Evolutionary conservation across 2,113 vertebrate species (phyloP).

Genomic region (Myotis lucifugus): DNA sequence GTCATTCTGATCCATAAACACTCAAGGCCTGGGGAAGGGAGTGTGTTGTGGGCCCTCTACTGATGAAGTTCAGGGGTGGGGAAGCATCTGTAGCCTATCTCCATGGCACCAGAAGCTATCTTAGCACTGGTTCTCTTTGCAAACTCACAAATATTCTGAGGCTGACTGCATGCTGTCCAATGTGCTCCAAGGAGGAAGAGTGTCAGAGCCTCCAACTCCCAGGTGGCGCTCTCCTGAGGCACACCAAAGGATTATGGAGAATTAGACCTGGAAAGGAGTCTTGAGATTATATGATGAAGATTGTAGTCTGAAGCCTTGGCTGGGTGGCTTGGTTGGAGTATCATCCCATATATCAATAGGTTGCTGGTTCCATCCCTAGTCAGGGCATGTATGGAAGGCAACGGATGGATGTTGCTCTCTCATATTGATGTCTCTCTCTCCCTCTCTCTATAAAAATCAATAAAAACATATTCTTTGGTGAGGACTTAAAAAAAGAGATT

Average conservation of each 20-base stretch:
- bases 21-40: neutral
- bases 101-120: neutral
- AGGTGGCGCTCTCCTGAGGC: neutral
- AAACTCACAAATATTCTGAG: neutral
- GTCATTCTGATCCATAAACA: neutral
- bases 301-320: neutral
- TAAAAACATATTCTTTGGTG: neutral
- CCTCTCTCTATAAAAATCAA: neutral
- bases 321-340: neutral
- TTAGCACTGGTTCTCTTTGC: neutral
- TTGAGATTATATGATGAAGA: neutral
- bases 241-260: neutral
- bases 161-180: neutral
- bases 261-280: neutral
- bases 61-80: no score
- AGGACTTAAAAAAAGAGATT: neutral
- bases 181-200: no score
- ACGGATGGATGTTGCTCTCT: neutral
- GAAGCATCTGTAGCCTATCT: neutral
- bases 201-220: neutral
- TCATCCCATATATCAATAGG: neutral
- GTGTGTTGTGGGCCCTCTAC: no score
- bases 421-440: neutral
- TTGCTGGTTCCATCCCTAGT: neutral
- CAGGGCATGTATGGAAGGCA: neutral